These are phyloP conservation scores for Malurus alboscapulatus DNA, from an alignment of 2,113 vertebrate genomes.

Conservation along the genomic window DNA sequence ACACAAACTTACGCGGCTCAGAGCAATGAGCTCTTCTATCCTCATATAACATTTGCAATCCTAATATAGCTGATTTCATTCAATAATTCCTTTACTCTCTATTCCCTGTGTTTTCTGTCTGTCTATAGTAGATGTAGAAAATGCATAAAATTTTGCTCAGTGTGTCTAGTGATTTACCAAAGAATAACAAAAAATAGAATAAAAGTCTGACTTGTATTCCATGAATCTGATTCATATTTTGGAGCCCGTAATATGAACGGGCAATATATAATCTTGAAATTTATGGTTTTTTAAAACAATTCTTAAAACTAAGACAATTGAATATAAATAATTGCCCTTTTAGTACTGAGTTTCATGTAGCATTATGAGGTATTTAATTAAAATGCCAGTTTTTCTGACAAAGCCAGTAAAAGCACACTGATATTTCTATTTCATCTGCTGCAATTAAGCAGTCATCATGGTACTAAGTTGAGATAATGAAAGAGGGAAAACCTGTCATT, in stretches of 20 bases:
- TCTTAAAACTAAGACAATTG: not conserved
- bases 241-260: not conserved
- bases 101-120: not conserved
- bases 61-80: not conserved
- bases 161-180: not conserved
- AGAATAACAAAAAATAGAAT: not conserved
- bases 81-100: not conserved
- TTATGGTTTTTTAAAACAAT: rapidly evolving
- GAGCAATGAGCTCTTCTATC: not conserved
- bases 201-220: not conserved
- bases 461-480: not conserved
- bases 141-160: not conserved
- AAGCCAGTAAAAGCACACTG: not conserved
- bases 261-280: not conserved
- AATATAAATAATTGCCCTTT: not conserved
- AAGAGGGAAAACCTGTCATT: not conserved
- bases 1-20: not conserved
- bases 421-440: not conserved
- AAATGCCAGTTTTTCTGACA: not conserved
- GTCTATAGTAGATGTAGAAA: not conserved
- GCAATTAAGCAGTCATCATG: not conserved
- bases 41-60: not conserved
- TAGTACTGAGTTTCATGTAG: not conserved
- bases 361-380: not conserved
- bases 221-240: not conserved